Percentiles rank a stretch among this genome's conserved stretches.
Evolutionary conservation across 1,140 invertebrate species (phyloP).

Genomic region (Babylonia areolata): DNA sequence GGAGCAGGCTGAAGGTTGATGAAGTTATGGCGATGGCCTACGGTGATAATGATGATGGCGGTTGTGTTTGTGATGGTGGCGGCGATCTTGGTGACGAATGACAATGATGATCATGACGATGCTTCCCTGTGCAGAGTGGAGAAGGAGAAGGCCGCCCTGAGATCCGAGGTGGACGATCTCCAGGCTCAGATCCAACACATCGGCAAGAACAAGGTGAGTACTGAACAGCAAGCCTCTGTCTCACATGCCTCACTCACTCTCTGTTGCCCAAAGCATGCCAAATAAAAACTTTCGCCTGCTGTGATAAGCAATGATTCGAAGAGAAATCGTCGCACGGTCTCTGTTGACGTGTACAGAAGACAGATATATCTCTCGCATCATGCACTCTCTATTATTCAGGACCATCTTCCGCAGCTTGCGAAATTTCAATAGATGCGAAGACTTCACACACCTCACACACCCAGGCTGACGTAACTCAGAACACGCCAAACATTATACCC

Average conservation of each 20-base stretch:
- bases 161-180: slow-evolving; percentile 95
- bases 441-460: too few relatives aligned
- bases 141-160: slow-evolving; percentile 95
- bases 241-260: neutral
- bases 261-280: too few relatives aligned
- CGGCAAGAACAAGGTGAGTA: slow-evolving; percentile 91
- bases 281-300: too few relatives aligned
- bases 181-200: slow-evolving; percentile 88
- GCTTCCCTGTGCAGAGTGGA: slow-evolving; percentile 85
- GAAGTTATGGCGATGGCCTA: too few relatives aligned
- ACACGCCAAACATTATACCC: too few relatives aligned
- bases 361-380: neutral
- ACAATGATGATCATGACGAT: neutral
- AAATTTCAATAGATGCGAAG: too few relatives aligned
- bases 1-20: too few relatives aligned
- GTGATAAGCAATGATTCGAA: too few relatives aligned
- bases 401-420: too few relatives aligned
- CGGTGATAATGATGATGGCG: neutral
- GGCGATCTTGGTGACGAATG: neutral
- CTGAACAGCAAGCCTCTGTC: neutral
- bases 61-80: neutral
- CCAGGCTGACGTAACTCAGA: too few relatives aligned
- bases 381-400: neutral
- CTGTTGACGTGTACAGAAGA: too few relatives aligned
- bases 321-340: too few relatives aligned